Evolutionary conservation across 2,113 vertebrate species (phyloP), one percentile per base, ranked within the genome.

Genomic region (Glaucomys volans): DNA sequence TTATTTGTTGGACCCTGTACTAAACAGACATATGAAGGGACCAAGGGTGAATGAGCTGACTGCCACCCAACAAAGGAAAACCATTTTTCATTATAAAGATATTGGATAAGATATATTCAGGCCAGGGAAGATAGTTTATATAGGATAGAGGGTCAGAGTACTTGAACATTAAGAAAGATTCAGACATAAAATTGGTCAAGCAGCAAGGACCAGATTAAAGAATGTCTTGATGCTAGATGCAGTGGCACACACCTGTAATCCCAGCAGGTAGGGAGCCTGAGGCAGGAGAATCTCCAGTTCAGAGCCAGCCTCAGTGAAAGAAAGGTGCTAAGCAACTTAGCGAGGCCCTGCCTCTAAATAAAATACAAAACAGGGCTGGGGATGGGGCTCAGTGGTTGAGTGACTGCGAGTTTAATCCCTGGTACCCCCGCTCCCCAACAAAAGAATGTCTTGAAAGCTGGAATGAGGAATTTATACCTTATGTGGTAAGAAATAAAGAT

Each of bases 181-280:
- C 35, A 81, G 57, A 89, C 81, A 77, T 72, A 77, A 96, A 57
- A 13, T 47, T 93, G 85, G 44, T 82, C 42, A 95, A 87, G 22
- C 3, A 8, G 12, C 24, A 95, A 79, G 17, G n/a, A 72, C 18
- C 57, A 75, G 72, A 91, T 62, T 44, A 69, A 5, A 54, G 54
- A 59, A 90, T 54, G 52, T 40, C 30, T 35, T 91, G 22, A 79
- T 47, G 44, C 44, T 47, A 9, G 44, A 47, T 47, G 44, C 44
- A 47, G 44, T 47, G 44, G 44, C 9, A 9, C 44, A 47, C 44
- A 9, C 44, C 7, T 47, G 44, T 47, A 47, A 47, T 47, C 44
- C 44, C 44, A 47, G 44, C 44, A 47, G 44, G 7, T 47, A 47
- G 44, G 44, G 44, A 47, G 44, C 7, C 44, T 47, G 44, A 47